Evolutionary conservation across 1,140 invertebrate species (phyloP).

Genomic region (Cydia pomonella): DNA sequence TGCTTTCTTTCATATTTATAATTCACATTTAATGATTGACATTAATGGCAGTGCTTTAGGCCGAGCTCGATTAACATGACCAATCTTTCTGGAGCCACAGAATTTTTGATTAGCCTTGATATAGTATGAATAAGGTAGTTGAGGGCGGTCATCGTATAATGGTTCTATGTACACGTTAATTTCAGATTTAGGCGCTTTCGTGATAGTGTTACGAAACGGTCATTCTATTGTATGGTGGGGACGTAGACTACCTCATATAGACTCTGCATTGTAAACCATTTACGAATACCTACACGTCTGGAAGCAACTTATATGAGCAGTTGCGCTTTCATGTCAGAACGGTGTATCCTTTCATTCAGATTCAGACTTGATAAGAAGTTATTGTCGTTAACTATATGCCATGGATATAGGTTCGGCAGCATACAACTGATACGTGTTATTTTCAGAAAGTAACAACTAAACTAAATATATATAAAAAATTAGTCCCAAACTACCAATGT

Average conservation of each 20-base stretch:
- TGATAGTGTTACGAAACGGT: constrained; percentile 68
- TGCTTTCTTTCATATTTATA: constrained; percentile 76
- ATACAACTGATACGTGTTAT: no score
- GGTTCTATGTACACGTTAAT: constrained; percentile 70
- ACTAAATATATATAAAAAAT: no score
- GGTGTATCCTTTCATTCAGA: no score
- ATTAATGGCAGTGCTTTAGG: constrained; percentile 71
- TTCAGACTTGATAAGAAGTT: no score
- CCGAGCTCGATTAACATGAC: constrained; percentile 43
- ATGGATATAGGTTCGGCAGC: no score
- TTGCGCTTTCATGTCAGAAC: no score
- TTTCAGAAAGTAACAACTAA: no score
- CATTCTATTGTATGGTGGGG: constrained; percentile 62
- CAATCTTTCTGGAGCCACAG: constrained; percentile 47
- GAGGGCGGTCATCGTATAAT: constrained; percentile 45
- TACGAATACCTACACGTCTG: no score
- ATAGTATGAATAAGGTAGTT: constrained; percentile 19
- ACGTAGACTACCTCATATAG: not conserved
- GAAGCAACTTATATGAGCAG: no score
- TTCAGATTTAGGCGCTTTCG: constrained; percentile 75
- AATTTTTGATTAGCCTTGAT: constrained; percentile 39
- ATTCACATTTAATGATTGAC: constrained; percentile 77
- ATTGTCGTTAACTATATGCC: no score
- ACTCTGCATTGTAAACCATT: not conserved
- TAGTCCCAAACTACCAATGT: no score